Percentiles rank a stretch among this genome's conserved stretches.
phyloP scores from a whole-genome alignment of 2,888 invertebrate species.

The Polymixis lichenea region DNA sequence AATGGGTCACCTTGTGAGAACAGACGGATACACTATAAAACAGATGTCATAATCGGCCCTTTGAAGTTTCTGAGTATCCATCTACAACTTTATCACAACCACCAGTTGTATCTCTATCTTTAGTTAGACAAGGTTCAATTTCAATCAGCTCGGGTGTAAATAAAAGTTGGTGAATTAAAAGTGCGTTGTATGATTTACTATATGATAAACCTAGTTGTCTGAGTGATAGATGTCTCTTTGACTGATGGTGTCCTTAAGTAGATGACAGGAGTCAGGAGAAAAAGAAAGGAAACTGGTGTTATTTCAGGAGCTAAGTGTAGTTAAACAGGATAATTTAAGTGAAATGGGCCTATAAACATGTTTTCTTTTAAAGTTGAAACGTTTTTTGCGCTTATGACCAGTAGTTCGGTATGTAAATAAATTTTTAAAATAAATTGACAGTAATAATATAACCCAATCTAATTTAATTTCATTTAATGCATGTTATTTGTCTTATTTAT shows the following conservation, averaged over 20 bases:
- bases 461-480: too few relatives aligned
- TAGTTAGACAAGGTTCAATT: neutral
- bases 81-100: constrained; percentile 41
- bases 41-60: constrained; percentile 76
- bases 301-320: constrained; percentile 19
- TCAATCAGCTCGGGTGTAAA: neutral
- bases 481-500: too few relatives aligned
- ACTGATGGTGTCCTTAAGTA: constrained; percentile 47
- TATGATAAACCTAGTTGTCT: constrained; percentile 77
- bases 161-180: constrained; percentile 48
- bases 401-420: too few relatives aligned
- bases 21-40: constrained; percentile 71
- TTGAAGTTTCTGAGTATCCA: constrained; percentile 69
- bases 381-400: neutral
- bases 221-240: constrained; percentile 78
- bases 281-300: constrained; percentile 33
- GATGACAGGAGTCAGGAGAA: constrained; percentile 40
- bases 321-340: constrained; percentile 4
- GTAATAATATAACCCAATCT: too few relatives aligned
- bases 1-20: constrained; percentile 70
- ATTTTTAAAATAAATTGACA: too few relatives aligned
- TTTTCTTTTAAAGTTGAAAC: neutral
- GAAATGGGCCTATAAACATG: neutral
- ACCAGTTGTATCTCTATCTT: constrained; percentile 2
- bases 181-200: constrained; percentile 75